These are phyloP conservation scores for Rallus crepitans DNA, from an alignment of 2,797 vertebrate genomes.

Conservation along the genomic window DNA sequence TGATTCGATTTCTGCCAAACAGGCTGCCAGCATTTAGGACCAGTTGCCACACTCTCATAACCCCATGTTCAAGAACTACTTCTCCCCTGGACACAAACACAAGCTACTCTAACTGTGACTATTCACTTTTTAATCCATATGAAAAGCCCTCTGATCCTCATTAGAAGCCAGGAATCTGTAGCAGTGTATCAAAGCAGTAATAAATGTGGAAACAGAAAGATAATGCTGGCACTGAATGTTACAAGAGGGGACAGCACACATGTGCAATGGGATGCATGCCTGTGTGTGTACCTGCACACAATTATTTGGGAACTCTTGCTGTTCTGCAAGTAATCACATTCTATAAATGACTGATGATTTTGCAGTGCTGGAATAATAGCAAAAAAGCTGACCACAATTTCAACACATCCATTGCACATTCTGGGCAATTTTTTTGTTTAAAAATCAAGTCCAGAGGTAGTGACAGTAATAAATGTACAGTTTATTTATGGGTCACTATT, in stretches of 20 bases:
- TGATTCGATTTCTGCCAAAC: neutral
- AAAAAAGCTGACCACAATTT: neutral
- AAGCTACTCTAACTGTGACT: neutral
- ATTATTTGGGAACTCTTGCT: neutral
- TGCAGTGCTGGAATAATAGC: neutral
- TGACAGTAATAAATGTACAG: neutral
- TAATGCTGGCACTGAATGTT: rapidly evolving
- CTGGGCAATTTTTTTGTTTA: neutral
- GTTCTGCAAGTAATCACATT: neutral
- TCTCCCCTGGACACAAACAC: neutral
- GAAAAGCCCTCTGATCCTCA: neutral
- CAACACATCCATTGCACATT: neutral
- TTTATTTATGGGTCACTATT: neutral
- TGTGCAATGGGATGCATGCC: rapidly evolving
- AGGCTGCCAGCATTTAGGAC: neutral
- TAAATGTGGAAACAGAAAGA: neutral
- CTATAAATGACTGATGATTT: neutral
- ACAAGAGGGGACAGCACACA: neutral
- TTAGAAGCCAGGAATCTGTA: neutral
- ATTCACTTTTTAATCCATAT: rapidly evolving
- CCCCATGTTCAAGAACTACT: rapidly evolving
- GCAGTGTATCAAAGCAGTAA: neutral
- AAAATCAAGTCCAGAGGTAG: neutral
- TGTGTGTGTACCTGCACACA: neutral
- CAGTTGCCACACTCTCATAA: neutral